Percentiles rank a stretch among this genome's conserved stretches.
Evolutionary conservation across 2,888 invertebrate species (phyloP).

Genomic region (Agrochola litura): DNA sequence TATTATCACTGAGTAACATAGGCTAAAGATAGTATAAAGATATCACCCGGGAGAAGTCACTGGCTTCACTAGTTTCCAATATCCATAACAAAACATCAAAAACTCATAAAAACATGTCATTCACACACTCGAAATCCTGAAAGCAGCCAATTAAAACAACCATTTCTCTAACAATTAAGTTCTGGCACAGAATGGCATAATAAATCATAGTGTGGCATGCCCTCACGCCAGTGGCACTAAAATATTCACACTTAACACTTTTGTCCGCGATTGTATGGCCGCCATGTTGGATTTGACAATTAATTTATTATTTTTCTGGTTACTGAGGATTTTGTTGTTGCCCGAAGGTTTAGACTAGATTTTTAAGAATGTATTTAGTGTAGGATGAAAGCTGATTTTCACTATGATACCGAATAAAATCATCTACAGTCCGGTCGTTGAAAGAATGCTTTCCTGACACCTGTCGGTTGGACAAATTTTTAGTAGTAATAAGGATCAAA

Average conservation of each 20-base stretch:
- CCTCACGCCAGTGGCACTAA: conserved; percentile 46
- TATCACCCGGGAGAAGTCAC: no score
- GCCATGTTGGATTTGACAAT: conserved; percentile 63
- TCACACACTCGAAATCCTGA: conserved; percentile 1
- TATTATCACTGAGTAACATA: no score
- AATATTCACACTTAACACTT: conserved; percentile 64
- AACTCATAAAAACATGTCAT: conserved; percentile 14
- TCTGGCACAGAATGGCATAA: conserved; percentile 39
- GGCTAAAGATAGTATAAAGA: no score
- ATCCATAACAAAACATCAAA: conserved; percentile 3
- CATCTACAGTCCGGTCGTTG: no score
- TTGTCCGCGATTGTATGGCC: conserved; percentile 32
- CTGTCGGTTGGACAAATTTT: no score
- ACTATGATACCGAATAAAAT: no score
- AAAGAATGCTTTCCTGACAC: no score
- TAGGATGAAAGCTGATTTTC: no score
- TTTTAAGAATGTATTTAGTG: no score
- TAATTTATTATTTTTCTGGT: conserved; percentile 37
- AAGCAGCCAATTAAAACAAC: conserved; percentile 51
- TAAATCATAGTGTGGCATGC: conserved; percentile 62
- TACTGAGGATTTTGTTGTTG: not conserved
- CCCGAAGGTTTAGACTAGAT: not conserved
- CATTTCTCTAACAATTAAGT: conserved; percentile 51
- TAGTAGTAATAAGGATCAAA: no score
- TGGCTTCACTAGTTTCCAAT: not conserved